Base-by-base conservation (phyloP, 2,888 invertebrate genomes). In the Dromius quadrimaculatus region DNA sequence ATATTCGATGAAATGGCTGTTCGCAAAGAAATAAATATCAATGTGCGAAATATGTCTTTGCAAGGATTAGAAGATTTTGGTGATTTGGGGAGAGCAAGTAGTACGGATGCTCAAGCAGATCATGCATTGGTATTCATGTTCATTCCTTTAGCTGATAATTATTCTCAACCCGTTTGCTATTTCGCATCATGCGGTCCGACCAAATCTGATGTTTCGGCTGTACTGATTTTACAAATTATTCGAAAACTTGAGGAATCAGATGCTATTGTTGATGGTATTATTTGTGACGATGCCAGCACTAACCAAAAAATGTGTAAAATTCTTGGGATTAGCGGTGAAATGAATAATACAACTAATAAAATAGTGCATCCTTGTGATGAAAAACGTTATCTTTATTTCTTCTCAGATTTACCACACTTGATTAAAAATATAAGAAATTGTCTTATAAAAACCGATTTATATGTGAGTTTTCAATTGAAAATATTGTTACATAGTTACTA, bases 361-460 rank as follows among this genome's bases (percentile, higher is more conserved):
- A 23, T 69, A 15, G 5, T 50, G 15, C 71, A 65, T 64, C 71
- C 71, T 4, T 19, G 43, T 5, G 71, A 59, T 41, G 72, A 74
- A 28, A 64, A 59, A 1, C 70, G 74, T 20, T 13, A 41, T 28
- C 32, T 76, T 17, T 75, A 62, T 43, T 72, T 72, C 6, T 75
- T 75, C 61, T 75, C 75, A 0, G 74, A 76, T 71, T 71, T 72
- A 3, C 73, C 75, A 2, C 76, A 76, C 41, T 54, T 76, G 2
- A 43, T 76, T 1, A 76, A 76, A 71, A 73, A 72, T 17, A 71
- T 75, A 34, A 62, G 75, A 38, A 76, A 76, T 71, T 62, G 74
- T 19, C 32, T 75, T 1, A 50, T 61, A 5, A 70, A 13, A 72
- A 32, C 9, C 20, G 23, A 43, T 50, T 62, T 38, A 65, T 74